These are phyloP conservation scores for Onthophagus sagittarius DNA, from an alignment of 2,888 invertebrate genomes.

Conservation along the genomic window DNA sequence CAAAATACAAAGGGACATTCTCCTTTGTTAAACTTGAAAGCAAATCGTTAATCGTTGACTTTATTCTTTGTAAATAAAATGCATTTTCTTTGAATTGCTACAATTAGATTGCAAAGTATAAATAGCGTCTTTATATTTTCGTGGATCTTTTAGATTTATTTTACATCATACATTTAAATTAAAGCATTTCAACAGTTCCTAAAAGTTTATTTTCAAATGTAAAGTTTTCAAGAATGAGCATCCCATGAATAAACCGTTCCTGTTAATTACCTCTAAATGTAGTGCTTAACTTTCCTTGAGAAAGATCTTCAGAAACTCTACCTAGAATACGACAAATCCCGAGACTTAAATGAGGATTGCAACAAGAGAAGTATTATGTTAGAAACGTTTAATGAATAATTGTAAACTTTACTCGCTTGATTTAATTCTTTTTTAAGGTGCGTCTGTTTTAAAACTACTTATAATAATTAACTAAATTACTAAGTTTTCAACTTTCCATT, in stretches of 20 bases:
- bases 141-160: too few species aligned
- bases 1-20: background rate
- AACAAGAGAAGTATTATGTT: background rate
- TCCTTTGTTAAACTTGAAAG: background rate
- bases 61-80: background rate
- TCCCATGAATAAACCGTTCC: background rate
- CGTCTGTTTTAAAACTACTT: too few species aligned
- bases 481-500: background rate
- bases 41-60: background rate
- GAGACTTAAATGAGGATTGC: background rate
- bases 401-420: background rate
- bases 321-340: background rate
- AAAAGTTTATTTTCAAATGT: too few species aligned
- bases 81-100: background rate
- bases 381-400: background rate
- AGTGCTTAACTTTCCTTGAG: background rate
- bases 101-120: too few species aligned
- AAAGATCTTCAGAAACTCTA: background rate
- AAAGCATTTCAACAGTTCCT: too few species aligned
- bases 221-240: background rate
- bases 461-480: too few species aligned
- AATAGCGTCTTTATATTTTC: too few species aligned
- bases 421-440: background rate
- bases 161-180: too few species aligned
- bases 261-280: background rate